Base-by-base conservation (phyloP, 1,140 invertebrate genomes). In the Hycleus cichorii region DNA sequence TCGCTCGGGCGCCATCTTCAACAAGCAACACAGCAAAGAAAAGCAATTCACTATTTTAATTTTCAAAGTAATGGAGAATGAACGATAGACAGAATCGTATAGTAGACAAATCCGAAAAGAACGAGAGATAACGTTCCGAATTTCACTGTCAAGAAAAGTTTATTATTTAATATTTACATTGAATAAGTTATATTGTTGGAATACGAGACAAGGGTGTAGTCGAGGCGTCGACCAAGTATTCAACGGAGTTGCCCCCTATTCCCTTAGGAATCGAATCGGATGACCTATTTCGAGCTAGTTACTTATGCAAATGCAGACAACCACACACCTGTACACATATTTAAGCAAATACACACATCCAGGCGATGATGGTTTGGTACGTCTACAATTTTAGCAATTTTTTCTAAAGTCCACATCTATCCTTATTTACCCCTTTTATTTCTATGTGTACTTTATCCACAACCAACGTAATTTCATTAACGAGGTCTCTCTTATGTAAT, bases 251-350 rank as follows among this genome's bases (percentile, higher is more conserved):
- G 54, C 40, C 48, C 43, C 25, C 47, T 12, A n/a, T 40, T 11
- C 54, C 42, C 54, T 39, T 8, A 43, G 45, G 52, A 53, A 7
- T n/a, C 3, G 7, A 11, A 32, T 46, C 54, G 25, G 32, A 4
- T 24, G 53, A 56, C 53, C 53, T 48, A 26, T 57, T 57, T 57
- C 46, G 40, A 49, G 46, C 46, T 57, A 57, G 54, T 57, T 57
- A 57, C 54, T 57, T 57, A 57, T 57, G 54, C 54, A 57, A 57
- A 57, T 57, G 54, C 39, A 43, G 54, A 26, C n/a, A 57, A 57
- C 47, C 46, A 44, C 54, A 40, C 54, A 49, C 24, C n/a, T 45
- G 3, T 3, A 32, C 7, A 32, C 32, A 32, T 7, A 32, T 32
- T 5, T 4, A 32, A 32, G 32, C 32, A 3, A 18, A 18, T 18